A percentile compares a stretch with the other conserved stretches of the same genome.
These are phyloP conservation scores for Heterodera schachtii DNA, from an alignment of 1,140 invertebrate species.

Conservation along the genomic window DNA sequence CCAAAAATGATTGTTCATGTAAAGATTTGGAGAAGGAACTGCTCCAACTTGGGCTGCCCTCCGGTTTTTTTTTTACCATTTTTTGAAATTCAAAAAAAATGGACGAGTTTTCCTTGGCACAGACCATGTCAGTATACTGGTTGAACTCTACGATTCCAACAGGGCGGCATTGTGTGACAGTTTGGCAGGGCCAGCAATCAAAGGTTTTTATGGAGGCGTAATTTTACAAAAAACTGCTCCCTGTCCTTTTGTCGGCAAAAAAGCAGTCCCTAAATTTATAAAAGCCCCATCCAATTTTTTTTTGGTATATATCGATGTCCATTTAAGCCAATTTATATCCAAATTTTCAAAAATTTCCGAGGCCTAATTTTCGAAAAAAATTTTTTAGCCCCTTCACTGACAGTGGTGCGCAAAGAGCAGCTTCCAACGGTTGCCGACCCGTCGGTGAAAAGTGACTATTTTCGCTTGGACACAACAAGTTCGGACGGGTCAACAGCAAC, in stretches of 20 bases:
- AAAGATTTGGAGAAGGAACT: slow-evolving; percentile 49
- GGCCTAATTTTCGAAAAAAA: no score
- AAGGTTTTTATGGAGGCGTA: background rate
- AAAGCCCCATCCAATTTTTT: no score
- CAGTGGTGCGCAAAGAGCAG: background rate
- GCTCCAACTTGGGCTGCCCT: slow-evolving; percentile 46
- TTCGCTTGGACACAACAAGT: background rate
- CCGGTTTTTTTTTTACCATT: slow-evolving; percentile 24
- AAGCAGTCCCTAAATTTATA: no score
- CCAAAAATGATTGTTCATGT: slow-evolving; percentile 46
- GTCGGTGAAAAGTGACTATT: background rate
- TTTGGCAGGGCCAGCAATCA: slow-evolving; percentile 9
- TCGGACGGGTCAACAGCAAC: background rate
- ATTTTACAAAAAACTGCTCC: no score
- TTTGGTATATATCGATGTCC: no score
- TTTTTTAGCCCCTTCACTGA: background rate
- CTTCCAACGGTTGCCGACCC: background rate
- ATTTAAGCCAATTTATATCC: no score
- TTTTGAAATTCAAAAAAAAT: background rate
- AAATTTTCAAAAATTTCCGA: no score
- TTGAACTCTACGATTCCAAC: slow-evolving; percentile 31
- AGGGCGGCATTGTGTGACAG: background rate
- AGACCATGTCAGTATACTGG: slow-evolving; percentile 39
- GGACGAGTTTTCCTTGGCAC: background rate
- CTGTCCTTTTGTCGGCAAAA: no score